Percentiles rank a stretch among this genome's conserved stretches.
Conservation (phyloP, 2,797 vertebrate species). For the Novumbra hubbsi region DNA sequence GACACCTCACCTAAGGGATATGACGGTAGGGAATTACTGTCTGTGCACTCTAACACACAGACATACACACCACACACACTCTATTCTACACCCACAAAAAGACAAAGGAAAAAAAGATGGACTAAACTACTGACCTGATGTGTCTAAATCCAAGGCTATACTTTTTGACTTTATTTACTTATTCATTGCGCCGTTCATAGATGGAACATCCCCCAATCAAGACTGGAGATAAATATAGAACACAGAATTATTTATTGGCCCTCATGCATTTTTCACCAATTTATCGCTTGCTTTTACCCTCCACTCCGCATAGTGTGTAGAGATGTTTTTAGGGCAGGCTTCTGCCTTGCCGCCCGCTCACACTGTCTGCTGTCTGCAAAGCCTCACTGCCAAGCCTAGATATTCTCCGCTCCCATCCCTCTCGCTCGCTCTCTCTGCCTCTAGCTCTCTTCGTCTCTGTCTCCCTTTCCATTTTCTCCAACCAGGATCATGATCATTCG, state of each 20-base stretch:
- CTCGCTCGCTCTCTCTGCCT: neutral
- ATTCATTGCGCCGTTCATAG: neutral
- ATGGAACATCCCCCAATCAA: neutral
- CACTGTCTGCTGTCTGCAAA: constrained; percentile 14
- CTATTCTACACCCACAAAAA: neutral
- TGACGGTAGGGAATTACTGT: constrained; percentile 81
- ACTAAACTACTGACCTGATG: neutral
- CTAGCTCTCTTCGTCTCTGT: constrained; percentile 21
- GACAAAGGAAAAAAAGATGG: neutral
- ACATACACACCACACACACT: neutral
- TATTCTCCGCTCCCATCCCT: constrained; percentile 10
- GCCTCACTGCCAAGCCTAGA: constrained; percentile 17
- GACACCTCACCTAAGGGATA: constrained; percentile 95
- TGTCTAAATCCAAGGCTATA: neutral
- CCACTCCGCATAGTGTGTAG: constrained; percentile 13
- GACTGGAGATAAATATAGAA: constrained; percentile 1
- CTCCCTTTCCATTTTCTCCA: constrained; percentile 18
- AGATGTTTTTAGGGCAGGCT: constrained; percentile 52
- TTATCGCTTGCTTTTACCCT: neutral
- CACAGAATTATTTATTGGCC: neutral
- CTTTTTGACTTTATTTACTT: neutral
- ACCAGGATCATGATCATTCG: neutral
- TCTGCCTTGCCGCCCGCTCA: constrained; percentile 29
- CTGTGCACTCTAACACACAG: neutral
- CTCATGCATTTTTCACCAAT: constrained; percentile 47